These are phyloP conservation scores for Neostethus bicornis DNA, from an alignment of 2,797 vertebrate genomes.

Conservation along the genomic window DNA sequence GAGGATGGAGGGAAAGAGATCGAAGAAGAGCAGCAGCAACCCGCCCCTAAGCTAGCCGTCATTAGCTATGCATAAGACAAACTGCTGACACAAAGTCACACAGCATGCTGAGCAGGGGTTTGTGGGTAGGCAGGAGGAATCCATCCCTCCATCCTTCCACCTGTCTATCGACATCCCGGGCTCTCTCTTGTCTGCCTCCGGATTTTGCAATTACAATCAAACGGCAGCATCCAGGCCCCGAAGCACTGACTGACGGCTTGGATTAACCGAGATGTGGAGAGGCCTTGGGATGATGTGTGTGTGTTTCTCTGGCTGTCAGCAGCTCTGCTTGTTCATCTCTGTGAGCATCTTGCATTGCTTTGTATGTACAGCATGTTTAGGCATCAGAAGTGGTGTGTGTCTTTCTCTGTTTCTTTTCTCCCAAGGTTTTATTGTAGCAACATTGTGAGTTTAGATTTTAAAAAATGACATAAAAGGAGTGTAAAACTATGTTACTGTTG, in stretches of 20 bases:
- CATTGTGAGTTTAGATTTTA: constrained; percentile 15
- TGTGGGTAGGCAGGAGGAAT: constrained; percentile 70
- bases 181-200: constrained; percentile 69
- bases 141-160: constrained; percentile 67
- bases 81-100: constrained; percentile 89
- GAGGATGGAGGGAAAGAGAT: constrained; percentile 65
- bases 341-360: constrained; percentile 44
- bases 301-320: constrained; percentile 53
- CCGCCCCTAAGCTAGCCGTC: constrained; percentile 69
- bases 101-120: constrained; percentile 67
- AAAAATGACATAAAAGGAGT: constrained; percentile 39
- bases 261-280: constrained; percentile 71
- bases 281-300: constrained; percentile 64
- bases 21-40: constrained; percentile 71
- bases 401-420: constrained; percentile 35
- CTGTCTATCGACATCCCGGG: constrained; percentile 71
- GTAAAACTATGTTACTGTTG: constrained; percentile 70
- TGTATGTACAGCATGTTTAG: constrained; percentile 59
- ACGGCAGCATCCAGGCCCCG: constrained; percentile 73
- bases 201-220: constrained; percentile 83
- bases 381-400: constrained; percentile 46
- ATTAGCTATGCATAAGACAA: constrained; percentile 92
- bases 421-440: constrained; percentile 24
- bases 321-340: constrained; percentile 35
- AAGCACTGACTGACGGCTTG: constrained; percentile 74